Percentiles rank a stretch among this genome's conserved stretches.
Evolutionary conservation across 1,140 invertebrate species (phyloP).

Genomic region (Drosophila ercepeae): DNA sequence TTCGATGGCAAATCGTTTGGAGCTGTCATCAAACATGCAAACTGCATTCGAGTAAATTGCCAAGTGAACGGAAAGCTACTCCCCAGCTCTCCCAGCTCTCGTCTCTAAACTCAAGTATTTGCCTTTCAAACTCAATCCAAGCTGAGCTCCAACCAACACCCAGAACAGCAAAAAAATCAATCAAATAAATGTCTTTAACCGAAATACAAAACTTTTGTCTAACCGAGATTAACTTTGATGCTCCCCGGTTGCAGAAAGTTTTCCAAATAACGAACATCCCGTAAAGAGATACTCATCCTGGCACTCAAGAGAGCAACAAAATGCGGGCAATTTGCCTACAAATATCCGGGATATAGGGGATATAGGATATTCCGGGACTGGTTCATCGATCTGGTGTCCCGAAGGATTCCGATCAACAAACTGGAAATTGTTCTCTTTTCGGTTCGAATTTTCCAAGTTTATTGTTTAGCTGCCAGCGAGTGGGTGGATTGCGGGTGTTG

Average conservation of each 20-base stretch:
- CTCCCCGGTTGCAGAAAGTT: conserved; percentile 15
- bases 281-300: conserved; percentile 17
- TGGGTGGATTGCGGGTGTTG: too few relatives aligned
- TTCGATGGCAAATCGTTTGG: conserved; percentile 37
- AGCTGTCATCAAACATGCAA: conserved; percentile 61
- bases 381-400: conserved; percentile 30
- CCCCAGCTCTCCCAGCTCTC: not conserved
- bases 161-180: conserved; percentile 5
- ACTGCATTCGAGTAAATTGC: conserved; percentile 54
- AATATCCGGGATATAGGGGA: conserved; percentile 26
- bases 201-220: conserved; percentile 35
- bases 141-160: not conserved
- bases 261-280: conserved; percentile 43
- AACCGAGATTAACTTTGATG: conserved; percentile 39
- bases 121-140: conserved; percentile 33
- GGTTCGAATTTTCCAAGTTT: conserved; percentile 68
- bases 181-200: conserved; percentile 50
- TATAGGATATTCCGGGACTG: conserved; percentile 11
- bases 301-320: conserved; percentile 47
- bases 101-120: conserved; percentile 28
- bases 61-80: conserved; percentile 31
- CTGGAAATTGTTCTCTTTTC: conserved; percentile 50
- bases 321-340: conserved; percentile 50
- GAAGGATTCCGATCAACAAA: conserved; percentile 39
- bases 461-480: conserved; percentile 68